Evolutionary conservation across 2,113 vertebrate species (phyloP).

Genomic region (Grammomys surdaster): DNA sequence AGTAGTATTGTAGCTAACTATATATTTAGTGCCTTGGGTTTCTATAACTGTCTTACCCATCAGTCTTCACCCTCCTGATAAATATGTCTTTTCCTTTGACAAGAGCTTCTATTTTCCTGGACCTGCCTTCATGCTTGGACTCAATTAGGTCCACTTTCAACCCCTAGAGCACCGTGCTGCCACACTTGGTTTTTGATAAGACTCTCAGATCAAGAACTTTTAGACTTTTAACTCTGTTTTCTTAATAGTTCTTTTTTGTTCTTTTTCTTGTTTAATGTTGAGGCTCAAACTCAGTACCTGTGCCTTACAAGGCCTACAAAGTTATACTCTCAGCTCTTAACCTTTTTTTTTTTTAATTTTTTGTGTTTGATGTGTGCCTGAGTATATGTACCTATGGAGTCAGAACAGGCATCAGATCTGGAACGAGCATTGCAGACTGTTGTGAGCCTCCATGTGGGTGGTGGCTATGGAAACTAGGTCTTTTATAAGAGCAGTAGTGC

Average conservation of each 20-base stretch:
- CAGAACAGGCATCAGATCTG: background rate
- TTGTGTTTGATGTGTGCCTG: background rate
- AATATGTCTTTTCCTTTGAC: background rate
- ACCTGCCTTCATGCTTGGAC: background rate
- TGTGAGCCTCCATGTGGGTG: background rate
- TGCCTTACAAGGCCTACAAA: background rate
- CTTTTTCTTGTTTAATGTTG: background rate
- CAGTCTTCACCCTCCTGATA: background rate
- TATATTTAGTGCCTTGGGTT: background rate
- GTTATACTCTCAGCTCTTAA: background rate
- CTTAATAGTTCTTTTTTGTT: background rate
- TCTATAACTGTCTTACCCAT: background rate
- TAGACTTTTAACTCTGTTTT: background rate
- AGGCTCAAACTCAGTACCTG: background rate
- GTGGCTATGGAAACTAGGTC: background rate
- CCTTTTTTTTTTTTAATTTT: too few relatives aligned
- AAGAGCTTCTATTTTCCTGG: background rate
- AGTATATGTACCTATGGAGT: background rate
- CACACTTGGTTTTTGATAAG: background rate
- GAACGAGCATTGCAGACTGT: background rate
- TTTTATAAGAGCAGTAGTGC: background rate
- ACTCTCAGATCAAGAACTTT: background rate
- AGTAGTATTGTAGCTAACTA: background rate
- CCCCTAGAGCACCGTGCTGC: background rate
- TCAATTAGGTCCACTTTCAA: background rate